phyloP scores from a whole-genome alignment of 2,797 vertebrate species.

The Pygocentrus nattereri region DNA sequence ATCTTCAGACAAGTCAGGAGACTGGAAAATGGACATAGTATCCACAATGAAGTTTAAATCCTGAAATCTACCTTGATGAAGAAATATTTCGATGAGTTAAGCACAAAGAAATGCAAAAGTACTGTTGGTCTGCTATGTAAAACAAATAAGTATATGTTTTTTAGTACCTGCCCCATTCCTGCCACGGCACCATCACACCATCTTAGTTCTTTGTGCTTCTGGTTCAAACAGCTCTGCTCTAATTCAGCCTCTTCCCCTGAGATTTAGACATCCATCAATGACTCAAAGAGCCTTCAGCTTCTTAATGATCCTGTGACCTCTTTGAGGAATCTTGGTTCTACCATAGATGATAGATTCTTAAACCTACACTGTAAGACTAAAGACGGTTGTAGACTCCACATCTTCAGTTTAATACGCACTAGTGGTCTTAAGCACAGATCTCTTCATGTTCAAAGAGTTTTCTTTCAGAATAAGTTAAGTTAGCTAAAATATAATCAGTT shows the following conservation, averaged over 20 bases:
- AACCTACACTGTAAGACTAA: too few relatives aligned
- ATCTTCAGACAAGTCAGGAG: not conserved
- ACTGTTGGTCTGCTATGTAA: not conserved
- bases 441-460: not conserved
- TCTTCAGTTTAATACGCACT: not conserved
- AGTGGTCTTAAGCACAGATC: not conserved
- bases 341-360: too few relatives aligned
- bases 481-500: not conserved
- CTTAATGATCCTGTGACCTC: too few relatives aligned
- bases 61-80: not conserved
- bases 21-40: not conserved
- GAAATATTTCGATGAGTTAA: not conserved
- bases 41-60: not conserved
- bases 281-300: not conserved
- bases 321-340: too few relatives aligned
- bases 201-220: conserved; percentile 15
- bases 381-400: not conserved
- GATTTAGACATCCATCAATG: not conserved
- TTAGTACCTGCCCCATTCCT: not conserved
- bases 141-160: not conserved
- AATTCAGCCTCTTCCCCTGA: conserved; percentile 15
- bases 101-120: conserved; percentile 10
- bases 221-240: not conserved
- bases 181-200: not conserved
- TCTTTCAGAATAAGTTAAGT: not conserved